Percentiles rank a stretch among this genome's conserved stretches.
phyloP scores from a whole-genome alignment of 2,888 invertebrate genomes.

The Clunio marinus region DNA sequence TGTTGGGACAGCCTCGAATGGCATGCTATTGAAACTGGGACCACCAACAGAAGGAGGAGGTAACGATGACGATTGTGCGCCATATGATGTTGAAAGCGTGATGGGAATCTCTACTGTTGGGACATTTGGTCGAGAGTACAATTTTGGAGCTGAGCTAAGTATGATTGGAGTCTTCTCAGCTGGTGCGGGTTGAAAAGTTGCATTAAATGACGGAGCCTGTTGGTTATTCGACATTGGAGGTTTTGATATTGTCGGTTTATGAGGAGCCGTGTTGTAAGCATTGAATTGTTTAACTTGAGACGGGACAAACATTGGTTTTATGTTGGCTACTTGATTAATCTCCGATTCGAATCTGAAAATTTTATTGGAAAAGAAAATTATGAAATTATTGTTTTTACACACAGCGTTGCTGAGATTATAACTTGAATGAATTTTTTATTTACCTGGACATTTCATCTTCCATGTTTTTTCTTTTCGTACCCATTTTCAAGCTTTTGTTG shows the following conservation, averaged over 20 bases:
- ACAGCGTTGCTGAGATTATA: constrained; percentile 23
- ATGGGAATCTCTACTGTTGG: constrained; percentile 45
- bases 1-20: constrained; percentile 54
- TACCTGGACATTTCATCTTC: constrained; percentile 90
- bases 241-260: constrained; percentile 55
- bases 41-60: constrained; percentile 9
- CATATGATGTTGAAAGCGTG: background rate
- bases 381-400: too few species aligned
- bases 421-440: constrained; percentile 41
- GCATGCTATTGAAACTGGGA: constrained; percentile 51
- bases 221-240: constrained; percentile 47
- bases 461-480: constrained; percentile 58
- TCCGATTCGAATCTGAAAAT: constrained; percentile 81
- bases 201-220: constrained; percentile 47
- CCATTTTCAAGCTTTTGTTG: constrained; percentile 14
- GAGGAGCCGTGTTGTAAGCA: constrained; percentile 68
- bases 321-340: constrained; percentile 59
- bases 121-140: constrained; percentile 57
- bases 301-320: constrained; percentile 51
- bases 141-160: constrained; percentile 65
- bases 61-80: constrained; percentile 43
- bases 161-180: constrained; percentile 58
- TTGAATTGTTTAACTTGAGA: constrained; percentile 62
- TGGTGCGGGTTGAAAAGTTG: constrained; percentile 51
- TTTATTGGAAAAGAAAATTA: too few species aligned